Base-by-base conservation (phyloP, 2,113 vertebrate species). In the Ceratotherium simum region DNA sequence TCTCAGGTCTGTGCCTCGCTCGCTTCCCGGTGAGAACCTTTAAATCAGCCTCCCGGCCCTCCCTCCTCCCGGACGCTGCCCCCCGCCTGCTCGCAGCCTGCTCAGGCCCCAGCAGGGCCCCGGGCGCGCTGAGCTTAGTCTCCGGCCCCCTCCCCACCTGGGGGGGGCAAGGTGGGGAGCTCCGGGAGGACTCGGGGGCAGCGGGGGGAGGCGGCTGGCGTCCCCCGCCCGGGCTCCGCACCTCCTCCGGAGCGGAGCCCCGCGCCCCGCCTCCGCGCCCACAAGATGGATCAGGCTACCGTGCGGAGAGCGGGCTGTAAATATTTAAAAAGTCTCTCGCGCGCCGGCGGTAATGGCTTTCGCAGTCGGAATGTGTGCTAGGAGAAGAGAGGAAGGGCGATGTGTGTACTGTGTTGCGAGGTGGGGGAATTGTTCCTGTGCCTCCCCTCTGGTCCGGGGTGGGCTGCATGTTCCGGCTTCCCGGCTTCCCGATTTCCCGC, bases 1-100 rank as follows among this genome's bases (percentile, higher is more conserved):
- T 96, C 98, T 97, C 98, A 99, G 99, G 98, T 99, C 98, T 98
- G 98, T 98, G 99, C 98, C 96, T 97, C 94, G 95, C 98, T 98
- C 95, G 96, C 98, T 98, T 98, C 98, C 98, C 95, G 98, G 98
- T 97, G 98, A 98, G 97, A 98, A 98, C 98, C 98, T 98, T 98
- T 98, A 98, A 98, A 98, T 98, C 98, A 97, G 98, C 96, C 86
- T 97, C 98, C 89, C 51, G 65, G 87, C 96, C 97, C 90, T 95
- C 94, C 96, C 91, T 95, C 97, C 97, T 93, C 97, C 76, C 65
- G 69, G 90, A 94, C 96, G 51, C 94, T 91, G 89, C 51, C 31
- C 92, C 93, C 90, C 62, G 65, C 96, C 94, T 88, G 85, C 51
- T 31, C 92, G 91, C 86, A 62, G 70, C 96, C 95, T 67, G 85